Conservation (phyloP, 2,797 vertebrate genomes). For the Hozukius guyotensis region DNA sequence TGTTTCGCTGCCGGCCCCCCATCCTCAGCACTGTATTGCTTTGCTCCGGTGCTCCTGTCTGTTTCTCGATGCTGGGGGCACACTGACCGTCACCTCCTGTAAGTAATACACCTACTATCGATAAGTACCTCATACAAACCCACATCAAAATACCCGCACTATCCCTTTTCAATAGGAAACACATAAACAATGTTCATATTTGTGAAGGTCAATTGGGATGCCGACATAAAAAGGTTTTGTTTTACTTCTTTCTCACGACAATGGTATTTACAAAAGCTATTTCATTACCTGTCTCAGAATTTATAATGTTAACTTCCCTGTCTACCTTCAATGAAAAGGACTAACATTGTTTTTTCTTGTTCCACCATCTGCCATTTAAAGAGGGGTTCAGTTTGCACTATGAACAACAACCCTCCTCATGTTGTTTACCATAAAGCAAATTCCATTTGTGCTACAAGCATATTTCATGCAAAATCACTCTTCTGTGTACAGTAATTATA, state of each 20-base stretch:
- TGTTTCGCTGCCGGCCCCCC: too few relatives aligned
- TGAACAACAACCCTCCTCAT: neutral
- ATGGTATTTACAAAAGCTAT: neutral
- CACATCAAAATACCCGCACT: too few relatives aligned
- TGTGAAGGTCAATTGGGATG: neutral
- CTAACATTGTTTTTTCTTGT: neutral
- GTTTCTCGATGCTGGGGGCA: too few relatives aligned
- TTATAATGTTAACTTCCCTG: neutral
- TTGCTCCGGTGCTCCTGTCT: too few relatives aligned
- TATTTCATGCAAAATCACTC: neutral
- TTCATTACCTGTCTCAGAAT: neutral
- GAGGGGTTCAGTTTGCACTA: neutral
- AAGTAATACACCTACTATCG: rapidly evolving
- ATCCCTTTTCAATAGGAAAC: neutral
- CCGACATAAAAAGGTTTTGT: neutral
- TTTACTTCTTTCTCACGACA: neutral
- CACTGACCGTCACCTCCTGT: too few relatives aligned
- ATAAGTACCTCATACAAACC: too few relatives aligned
- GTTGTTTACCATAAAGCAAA: neutral
- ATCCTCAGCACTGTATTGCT: too few relatives aligned
- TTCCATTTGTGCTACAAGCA: neutral
- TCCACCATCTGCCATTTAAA: conserved; percentile 1
- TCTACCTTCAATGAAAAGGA: neutral
- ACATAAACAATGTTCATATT: neutral
- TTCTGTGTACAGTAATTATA: neutral